Conservation (phyloP, 2,888 invertebrate species). For the Rhopalosiphum nymphaeae region DNA sequence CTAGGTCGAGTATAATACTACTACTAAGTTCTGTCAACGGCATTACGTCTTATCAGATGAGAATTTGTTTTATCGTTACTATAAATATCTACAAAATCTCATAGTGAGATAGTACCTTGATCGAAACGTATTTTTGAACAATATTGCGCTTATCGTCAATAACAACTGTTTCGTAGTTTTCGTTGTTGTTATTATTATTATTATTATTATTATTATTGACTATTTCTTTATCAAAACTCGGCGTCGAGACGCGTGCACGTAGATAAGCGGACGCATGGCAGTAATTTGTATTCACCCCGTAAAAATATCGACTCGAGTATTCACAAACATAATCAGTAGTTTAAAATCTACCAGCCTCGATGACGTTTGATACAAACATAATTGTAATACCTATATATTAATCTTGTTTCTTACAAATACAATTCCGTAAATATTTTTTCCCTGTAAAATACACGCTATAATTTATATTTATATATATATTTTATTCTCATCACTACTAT, state of each 20-base stretch:
- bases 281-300: background rate
- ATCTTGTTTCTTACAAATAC: background rate
- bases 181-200: constrained; percentile 25
- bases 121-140: background rate
- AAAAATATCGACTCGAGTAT: background rate
- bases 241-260: constrained; percentile 6
- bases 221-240: constrained; percentile 35
- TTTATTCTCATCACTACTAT: background rate
- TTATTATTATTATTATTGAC: constrained; percentile 23
- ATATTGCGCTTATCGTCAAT: constrained; percentile 3
- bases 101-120: background rate
- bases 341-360: background rate
- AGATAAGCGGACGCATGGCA: constrained; percentile 30
- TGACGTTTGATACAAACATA: background rate
- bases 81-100: background rate
- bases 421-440: background rate
- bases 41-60: background rate
- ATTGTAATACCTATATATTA: background rate
- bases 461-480: background rate
- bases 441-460: background rate
- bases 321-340: background rate
- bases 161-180: background rate
- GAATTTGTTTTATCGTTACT: background rate
- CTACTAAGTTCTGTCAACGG: background rate
- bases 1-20: background rate